Evolutionary conservation across 2,797 vertebrate genomes (phyloP).

Genomic region (Rallus crepitans): DNA sequence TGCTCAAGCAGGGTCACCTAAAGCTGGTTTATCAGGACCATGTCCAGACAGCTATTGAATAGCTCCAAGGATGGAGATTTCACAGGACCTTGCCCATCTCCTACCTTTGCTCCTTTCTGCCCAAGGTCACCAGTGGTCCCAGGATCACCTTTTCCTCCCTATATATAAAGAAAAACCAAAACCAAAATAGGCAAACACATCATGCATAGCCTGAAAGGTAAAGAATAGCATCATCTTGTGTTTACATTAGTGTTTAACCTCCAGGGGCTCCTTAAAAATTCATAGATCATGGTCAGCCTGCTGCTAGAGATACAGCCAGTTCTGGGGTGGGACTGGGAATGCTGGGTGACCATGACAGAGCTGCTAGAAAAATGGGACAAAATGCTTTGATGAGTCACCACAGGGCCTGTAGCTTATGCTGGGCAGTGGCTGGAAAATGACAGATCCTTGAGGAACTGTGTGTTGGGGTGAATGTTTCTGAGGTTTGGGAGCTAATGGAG

Average conservation of each 20-base stretch:
- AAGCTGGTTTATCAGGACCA: neutral
- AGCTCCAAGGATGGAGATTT: neutral
- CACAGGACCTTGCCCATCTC: neutral
- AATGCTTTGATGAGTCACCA: neutral
- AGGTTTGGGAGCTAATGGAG: neutral
- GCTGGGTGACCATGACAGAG: neutral
- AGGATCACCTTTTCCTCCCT: constrained; percentile 86
- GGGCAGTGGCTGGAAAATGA: neutral
- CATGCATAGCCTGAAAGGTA: neutral
- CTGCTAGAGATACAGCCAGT: neutral
- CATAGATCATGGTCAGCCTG: neutral
- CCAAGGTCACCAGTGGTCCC: constrained; percentile 83
- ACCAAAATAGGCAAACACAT: neutral
- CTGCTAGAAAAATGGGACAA: neutral
- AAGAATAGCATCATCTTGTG: neutral
- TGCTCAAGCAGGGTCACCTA: neutral
- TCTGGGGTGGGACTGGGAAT: neutral
- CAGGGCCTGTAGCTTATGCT: neutral
- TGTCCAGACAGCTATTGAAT: neutral
- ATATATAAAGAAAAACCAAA: neutral
- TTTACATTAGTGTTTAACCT: neutral
- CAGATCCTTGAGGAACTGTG: neutral
- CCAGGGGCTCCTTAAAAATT: neutral
- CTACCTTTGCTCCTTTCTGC: constrained; percentile 86
- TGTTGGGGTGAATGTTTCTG: neutral